These are phyloP conservation scores for Callocephalon fimbriatum DNA, from an alignment of 2,113 vertebrate genomes.

Conservation along the genomic window DNA sequence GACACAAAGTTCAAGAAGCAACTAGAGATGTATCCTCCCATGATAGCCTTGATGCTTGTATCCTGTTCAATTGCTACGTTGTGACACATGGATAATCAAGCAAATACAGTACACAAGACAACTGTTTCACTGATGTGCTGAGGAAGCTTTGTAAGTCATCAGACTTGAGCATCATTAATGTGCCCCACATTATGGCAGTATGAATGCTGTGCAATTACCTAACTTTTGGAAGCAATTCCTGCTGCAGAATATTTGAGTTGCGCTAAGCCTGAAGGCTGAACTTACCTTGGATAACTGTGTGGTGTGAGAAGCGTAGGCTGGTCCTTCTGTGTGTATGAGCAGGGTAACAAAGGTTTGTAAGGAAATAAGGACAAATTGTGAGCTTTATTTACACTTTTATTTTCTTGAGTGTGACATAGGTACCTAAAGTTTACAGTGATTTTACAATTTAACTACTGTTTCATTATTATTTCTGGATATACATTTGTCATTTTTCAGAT, in stretches of 20 bases:
- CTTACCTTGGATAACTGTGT: neutral
- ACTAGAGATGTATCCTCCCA: neutral
- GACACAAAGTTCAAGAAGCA: neutral
- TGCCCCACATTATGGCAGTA: accelerated
- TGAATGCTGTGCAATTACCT: neutral
- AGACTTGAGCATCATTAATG: neutral
- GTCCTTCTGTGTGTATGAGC: neutral
- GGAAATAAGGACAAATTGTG: neutral
- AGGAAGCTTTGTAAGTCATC: neutral
- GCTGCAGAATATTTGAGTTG: neutral
- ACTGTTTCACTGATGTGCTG: neutral
- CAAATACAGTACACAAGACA: neutral
- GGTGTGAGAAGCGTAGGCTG: neutral
- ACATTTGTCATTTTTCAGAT: neutral
- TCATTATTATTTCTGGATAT: neutral
- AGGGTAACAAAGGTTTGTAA: neutral
- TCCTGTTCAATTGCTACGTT: neutral
- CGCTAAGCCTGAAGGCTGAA: neutral
- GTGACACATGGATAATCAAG: neutral
- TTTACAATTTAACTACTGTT: neutral
- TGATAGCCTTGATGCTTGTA: neutral
- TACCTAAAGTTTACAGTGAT: neutral
- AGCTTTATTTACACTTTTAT: constrained; percentile 31
- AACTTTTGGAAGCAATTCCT: neutral
- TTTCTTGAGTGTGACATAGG: neutral